Base-by-base conservation (phyloP, 2,797 vertebrate species). In the Oreochromis grahami region DNA sequence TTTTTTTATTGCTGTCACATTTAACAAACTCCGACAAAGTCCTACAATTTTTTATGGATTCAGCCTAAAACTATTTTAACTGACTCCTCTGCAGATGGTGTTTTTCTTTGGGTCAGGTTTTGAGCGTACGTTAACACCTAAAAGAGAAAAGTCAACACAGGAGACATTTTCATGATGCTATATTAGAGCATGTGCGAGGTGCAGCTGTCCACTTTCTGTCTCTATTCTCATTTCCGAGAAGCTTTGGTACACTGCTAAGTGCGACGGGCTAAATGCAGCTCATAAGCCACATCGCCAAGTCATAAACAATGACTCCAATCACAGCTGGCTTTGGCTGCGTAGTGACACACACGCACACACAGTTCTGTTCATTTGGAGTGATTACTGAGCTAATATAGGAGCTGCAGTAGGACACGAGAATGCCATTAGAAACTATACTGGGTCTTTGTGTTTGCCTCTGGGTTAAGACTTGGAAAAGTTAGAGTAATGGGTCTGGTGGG, bases 181-280 rank as follows among this genome's bases (percentile, higher is more conserved):
- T 50, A 32, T 50, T 26, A 32, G 68, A 48, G 56, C 50, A 1
- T 24, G 70, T 8, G 60, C 48, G 56, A 51, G n/a, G 53, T 43
- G 78, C 91, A 91, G 89, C 91, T 93, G 88, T 88, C 85, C 38
- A n/a, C 38, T 8, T 51, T 21, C 41, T 1, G 68, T 34, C 53
- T 58, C 55, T 58, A 77, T 12, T 77, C 80, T 68, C 32, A 52
- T 86, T 93, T 93, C 93, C 80, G 24, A 86, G 92, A 94, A 93
- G 82, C 74, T 60, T 6, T 53, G 48, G 84, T 68, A 84, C 79
- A 36, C 19, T 4, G 4, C 72, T 53, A 81, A 84, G 76, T 82
- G 78, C 29, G 56, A 60, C 6, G 60, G 68, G 84, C 91, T 92
- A 91, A 92, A 92, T 90, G 81, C 78, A 86, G 88, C 84, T 88